Conservation (phyloP, 2,113 vertebrate species). For the Siniperca chuatsi region DNA sequence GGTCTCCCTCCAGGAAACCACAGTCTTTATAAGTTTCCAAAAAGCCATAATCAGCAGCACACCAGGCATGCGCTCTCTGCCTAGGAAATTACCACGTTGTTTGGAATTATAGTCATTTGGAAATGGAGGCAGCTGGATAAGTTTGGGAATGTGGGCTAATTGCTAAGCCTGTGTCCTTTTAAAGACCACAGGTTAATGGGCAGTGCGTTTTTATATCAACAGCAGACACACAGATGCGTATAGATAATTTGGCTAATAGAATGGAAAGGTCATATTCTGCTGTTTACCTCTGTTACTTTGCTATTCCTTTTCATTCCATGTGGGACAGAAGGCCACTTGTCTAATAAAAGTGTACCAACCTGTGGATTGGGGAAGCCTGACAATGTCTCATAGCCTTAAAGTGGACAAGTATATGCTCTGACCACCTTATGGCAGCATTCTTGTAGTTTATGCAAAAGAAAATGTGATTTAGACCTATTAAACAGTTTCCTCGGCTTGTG, state of each 20-base stretch:
- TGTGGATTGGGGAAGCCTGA: not conserved
- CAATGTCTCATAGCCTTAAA: not conserved
- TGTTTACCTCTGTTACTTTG: not conserved
- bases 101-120: slow-evolving; percentile 86
- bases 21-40: slow-evolving; percentile 79
- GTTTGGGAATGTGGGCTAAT: slow-evolving; percentile 79
- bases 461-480: slow-evolving; percentile 27
- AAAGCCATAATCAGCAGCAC: slow-evolving; percentile 81
- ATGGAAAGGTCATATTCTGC: slow-evolving; percentile 44
- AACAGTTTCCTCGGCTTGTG: slow-evolving; percentile 27
- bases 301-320: not conserved
- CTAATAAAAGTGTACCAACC: not conserved
- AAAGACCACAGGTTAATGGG: slow-evolving; percentile 78
- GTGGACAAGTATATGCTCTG: not conserved
- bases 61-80: slow-evolving; percentile 78
- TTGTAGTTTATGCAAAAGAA: not conserved
- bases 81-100: slow-evolving; percentile 82
- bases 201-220: slow-evolving; percentile 67
- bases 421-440: not conserved
- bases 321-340: not conserved
- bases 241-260: slow-evolving; percentile 69
- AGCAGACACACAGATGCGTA: slow-evolving; percentile 36
- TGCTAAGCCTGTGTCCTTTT: slow-evolving; percentile 75
- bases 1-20: slow-evolving; percentile 81
- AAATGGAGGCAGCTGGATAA: slow-evolving; percentile 77